Evolutionary conservation across 37 sponge, comb jelly and placozoan genomes (phyloP), one percentile per base, ranked within the genome.

Genomic region (Geodia barretti): DNA sequence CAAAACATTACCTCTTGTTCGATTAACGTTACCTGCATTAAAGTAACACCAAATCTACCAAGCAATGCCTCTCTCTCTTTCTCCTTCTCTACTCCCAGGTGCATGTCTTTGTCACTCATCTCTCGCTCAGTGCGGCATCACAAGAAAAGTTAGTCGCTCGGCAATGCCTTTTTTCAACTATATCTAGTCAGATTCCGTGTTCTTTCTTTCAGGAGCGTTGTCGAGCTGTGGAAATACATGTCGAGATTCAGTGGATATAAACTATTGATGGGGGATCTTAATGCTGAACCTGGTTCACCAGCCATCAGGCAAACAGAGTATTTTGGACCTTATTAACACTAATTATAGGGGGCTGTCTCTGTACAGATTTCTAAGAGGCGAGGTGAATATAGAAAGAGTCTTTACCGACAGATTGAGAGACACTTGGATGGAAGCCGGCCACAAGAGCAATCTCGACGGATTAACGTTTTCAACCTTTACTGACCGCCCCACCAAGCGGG

Each of bases 191-290:
- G 71, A 9, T 8, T 78, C 4, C 25, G 28, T 1, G 2, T 23
- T 3, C 28, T 3, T 59, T 59, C n/a, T 77, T 73, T 39, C 41
- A 90, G 90, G 72, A 78, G 71, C 61, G 90, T 85, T 9, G 60
- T 84, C 8, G 81, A 84, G 47, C 80, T 92, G 34, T 80, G 67
- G 37, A 37, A 64, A 9, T 85, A 75, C 70, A 88, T 89, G 86
- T 31, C 40, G 20, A 25, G 39, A 26, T 82, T 62, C 72, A 41
- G 54, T 33, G 88, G 88, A 25, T 59, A 61, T 14, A 77, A 72
- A 38, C n/a, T 95, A 21, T 66, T 95, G 43, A 64, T 91, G 77
- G 95, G 95, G 14, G 95, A 95, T 40, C 35, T 95, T 33, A 95
- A 95, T 78, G 62, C 84, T 59, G 87, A 91, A 39, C 89, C 92